Conservation (phyloP, 2,797 vertebrate species). For the Chaetodon trifasciatus region DNA sequence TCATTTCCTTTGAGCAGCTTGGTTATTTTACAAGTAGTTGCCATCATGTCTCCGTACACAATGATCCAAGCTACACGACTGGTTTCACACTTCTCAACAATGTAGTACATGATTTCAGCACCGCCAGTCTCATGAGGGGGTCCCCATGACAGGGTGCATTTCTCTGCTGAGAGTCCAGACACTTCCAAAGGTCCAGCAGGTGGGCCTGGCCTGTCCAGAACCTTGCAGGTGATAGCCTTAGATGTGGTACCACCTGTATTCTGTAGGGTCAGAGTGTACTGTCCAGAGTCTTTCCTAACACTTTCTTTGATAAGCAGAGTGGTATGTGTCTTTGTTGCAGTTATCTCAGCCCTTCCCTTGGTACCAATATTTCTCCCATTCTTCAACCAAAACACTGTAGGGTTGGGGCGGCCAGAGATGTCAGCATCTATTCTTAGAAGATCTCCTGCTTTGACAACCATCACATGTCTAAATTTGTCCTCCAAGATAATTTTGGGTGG, state of each 20-base stretch:
- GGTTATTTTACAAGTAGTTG: conserved; percentile 95
- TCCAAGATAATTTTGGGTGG: conserved; percentile 95
- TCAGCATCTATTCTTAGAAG: conserved; percentile 94
- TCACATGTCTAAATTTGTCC: conserved; percentile 91
- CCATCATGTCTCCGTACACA: conserved; percentile 91
- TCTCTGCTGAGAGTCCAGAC: conserved; percentile 92
- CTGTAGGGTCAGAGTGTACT: conserved; percentile 93
- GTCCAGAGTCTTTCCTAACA: conserved; percentile 94
- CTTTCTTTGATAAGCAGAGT: conserved; percentile 92
- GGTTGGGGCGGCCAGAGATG: conserved; percentile 92
- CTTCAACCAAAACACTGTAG: conserved; percentile 95
- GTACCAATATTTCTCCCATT: conserved; percentile 92
- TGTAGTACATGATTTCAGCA: conserved; percentile 93
- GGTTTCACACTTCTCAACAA: conserved; percentile 98
- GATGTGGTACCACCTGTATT: conserved; percentile 94
- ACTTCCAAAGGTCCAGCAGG: conserved; percentile 93
- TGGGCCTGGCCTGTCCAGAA: conserved; percentile 95
- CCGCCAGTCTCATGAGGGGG: conserved; percentile 94
- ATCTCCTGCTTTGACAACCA: conserved; percentile 96
- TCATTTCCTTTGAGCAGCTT: conserved; percentile 97
- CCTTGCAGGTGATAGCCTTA: conserved; percentile 91
- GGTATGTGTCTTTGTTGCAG: conserved; percentile 88
- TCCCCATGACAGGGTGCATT: conserved; percentile 95
- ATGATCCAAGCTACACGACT: conserved; percentile 96
- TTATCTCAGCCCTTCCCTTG: conserved; percentile 94